Evolutionary conservation across 2,888 invertebrate genomes (phyloP).

Genomic region (Leucozona laternaria): DNA sequence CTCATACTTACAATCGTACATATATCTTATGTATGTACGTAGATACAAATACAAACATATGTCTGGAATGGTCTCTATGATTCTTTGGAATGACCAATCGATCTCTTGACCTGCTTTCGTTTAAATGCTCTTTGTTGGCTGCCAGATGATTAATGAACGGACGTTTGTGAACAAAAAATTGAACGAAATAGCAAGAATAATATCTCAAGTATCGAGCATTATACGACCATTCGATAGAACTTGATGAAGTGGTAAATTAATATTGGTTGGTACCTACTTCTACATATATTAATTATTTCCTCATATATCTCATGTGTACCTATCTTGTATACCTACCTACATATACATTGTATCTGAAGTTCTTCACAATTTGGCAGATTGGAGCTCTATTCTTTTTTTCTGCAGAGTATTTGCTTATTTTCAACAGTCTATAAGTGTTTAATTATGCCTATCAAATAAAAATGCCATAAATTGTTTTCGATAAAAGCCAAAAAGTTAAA

Average conservation of each 20-base stretch:
- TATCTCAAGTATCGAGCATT: background rate
- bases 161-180: background rate
- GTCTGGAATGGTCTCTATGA: background rate
- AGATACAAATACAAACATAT: too few species aligned
- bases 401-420: background rate
- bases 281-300: background rate
- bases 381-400: background rate
- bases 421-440: background rate
- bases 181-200: background rate
- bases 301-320: background rate
- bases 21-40: background rate
- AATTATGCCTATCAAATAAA: background rate
- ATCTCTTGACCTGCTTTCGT: conserved; percentile 27
- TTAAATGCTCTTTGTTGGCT: conserved; percentile 3
- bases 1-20: background rate
- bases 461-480: background rate
- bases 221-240: background rate
- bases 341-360: too few species aligned
- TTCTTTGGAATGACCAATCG: background rate
- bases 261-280: background rate
- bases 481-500: background rate
- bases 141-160: background rate
- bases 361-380: background rate
- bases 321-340: too few species aligned
- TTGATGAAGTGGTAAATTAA: conserved; percentile 8